Percentiles rank a stretch among this genome's conserved stretches.
Evolutionary conservation across 2,888 invertebrate species (phyloP).

Genomic region (Dicranocentrus wangi): DNA sequence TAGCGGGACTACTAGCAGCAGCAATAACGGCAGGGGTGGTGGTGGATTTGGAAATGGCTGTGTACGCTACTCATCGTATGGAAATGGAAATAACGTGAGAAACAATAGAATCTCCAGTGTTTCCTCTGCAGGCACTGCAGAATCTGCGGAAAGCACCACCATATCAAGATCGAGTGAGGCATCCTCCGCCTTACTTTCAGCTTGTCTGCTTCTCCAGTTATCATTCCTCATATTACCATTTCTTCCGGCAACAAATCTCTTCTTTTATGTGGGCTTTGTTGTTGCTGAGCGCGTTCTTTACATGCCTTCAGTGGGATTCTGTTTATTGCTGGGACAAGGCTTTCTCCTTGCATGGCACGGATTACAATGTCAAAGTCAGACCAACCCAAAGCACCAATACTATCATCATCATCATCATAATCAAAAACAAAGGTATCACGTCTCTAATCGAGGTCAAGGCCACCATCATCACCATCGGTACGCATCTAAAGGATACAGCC

Average conservation of each 20-base stretch:
- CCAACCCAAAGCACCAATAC: slow-evolving; percentile 69
- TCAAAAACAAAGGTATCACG: slow-evolving; percentile 32
- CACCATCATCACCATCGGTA: slow-evolving; percentile 50
- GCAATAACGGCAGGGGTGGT: background rate
- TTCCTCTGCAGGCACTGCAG: slow-evolving; percentile 24
- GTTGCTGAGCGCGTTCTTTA: slow-evolving; percentile 97
- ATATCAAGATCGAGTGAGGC: slow-evolving; percentile 59
- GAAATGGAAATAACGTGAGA: slow-evolving; percentile 10
- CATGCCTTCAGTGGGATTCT: slow-evolving; percentile 96
- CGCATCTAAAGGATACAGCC: background rate
- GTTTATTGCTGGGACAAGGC: slow-evolving; percentile 88
- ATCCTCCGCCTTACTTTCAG: slow-evolving; percentile 40
- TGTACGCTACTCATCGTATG: background rate
- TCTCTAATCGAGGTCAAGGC: slow-evolving; percentile 32
- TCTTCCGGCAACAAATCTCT: slow-evolving; percentile 94
- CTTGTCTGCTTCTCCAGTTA: slow-evolving; percentile 78
- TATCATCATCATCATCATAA: slow-evolving; percentile 51
- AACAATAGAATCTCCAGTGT: slow-evolving; percentile 31
- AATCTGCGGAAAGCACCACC: slow-evolving; percentile 43
- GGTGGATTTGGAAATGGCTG: slow-evolving; percentile 56
- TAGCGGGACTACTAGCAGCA: slow-evolving; percentile 11
- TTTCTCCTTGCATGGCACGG: slow-evolving; percentile 78
- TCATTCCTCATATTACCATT: slow-evolving; percentile 91
- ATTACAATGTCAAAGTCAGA: slow-evolving; percentile 74
- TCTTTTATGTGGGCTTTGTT: slow-evolving; percentile 98